Base-by-base conservation (phyloP, 2,888 invertebrate genomes). In the Periphyllus acericola region DNA sequence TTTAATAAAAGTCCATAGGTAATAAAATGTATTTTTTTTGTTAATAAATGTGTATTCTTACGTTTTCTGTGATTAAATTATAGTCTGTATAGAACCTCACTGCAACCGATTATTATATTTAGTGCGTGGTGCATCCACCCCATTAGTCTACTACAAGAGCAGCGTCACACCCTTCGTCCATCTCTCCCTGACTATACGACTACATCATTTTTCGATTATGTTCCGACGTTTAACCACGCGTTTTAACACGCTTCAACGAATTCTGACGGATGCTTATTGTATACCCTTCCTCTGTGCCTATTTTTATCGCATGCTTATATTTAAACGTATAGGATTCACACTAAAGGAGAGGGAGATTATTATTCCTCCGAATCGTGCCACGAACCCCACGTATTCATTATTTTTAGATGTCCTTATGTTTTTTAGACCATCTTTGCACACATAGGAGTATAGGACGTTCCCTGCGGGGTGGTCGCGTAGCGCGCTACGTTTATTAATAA, bases 171-270 rank as follows among this genome's bases (percentile, higher is more conserved):
- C 68, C 68, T 46, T 68, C 81, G 2, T 29, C 60, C 79, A 32
- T 32, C 17, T 29, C 32, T 21, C 60, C 79, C 21, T 32, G 9
- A 19, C 32, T 8, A 34, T 14, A 11, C 68, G 68, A 17, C 68
- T n/a, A 68, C 68, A 68, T 21, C 40, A 36, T 32, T 81, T 81
- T 81, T 46, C 68, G 68, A 81, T 66, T 68, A 68, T 68, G 40
- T 68, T 14, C 46, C 40, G 68, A 68, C 68, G 81, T 40, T 68
- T 66, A 81, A 81, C 81, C 81, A 68, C 81, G 29, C 66, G 68
- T 81, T 66, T 83, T 32, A 55, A 32, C 52, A 72, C 82, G 82
- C 72, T 83, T 72, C 25, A 34, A 83, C 68, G 46, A 83, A 83
- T 83, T 34, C 82, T 72, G 82, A 79, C 79, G 79, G 34, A 34